Evolutionary conservation across 2,888 invertebrate species (phyloP), one percentile per base, ranked within the genome.

Genomic region (Tolmerus cingulatus): DNA sequence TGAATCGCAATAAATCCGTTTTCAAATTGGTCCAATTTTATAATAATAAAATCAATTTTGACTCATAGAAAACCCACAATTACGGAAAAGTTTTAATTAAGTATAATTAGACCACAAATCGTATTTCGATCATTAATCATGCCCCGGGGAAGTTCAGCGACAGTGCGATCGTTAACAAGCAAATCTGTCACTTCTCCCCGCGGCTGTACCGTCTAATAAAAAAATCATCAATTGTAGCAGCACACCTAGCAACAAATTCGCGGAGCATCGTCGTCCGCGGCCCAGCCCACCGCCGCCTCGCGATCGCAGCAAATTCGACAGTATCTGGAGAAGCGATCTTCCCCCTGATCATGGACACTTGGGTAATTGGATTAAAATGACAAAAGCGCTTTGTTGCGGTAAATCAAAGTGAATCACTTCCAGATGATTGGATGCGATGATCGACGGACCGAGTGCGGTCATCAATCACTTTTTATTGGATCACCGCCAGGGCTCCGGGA

Each of bases 381-480:
- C 66, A 74, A 84, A 84, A 37, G 74, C n/a, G 23, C 74, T 74
- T 74, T 74, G 85, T 85, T 23, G 23, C 37, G 14, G 30, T 43
- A 46, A 85, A 74, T 74, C 74, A 85, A 85, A 74, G 85, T 85
- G 74, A 85, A 74, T 85, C 57, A 85, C 74, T 46, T 74, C 43
- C 85, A 85, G 74, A 74, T 85, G 85, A 74, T 85, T 85, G 23
- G 30, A 85, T 74, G 43, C 51, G 74, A 74, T 74, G 85, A 85
- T 85, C 74, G 85, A 85, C 85, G 40, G 57, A 85, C 43, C 85
- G 74, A 74, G 43, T 37, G 30, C n/a, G 74, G 12, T 74, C 85
- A 85, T 85, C 85, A 74, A 85, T 85, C 85, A 85, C 46, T 34
- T 85, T 46, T 66, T 85, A 85, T 85, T 85, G 85, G 85, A 85